Conservation (phyloP, 1,140 invertebrate species). For the Antheraea pernyi region DNA sequence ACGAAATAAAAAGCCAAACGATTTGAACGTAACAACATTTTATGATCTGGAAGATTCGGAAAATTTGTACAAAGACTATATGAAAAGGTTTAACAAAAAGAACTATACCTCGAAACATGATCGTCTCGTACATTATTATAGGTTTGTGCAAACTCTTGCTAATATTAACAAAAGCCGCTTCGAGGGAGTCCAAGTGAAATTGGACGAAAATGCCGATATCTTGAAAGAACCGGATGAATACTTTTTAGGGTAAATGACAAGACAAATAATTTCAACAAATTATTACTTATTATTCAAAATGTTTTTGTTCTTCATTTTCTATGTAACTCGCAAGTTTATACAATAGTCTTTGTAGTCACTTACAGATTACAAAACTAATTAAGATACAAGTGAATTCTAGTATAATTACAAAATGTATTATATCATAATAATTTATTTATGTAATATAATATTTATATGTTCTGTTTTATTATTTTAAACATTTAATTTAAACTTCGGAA, state of each 20-base stretch:
- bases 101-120: constrained; percentile 31
- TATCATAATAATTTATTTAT: no score
- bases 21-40: constrained; percentile 28
- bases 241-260: constrained; percentile 11
- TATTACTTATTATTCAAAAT: no score
- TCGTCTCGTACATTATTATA: constrained; percentile 32
- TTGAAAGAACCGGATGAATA: constrained; percentile 38
- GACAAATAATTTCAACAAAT: neutral
- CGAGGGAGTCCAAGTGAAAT: constrained; percentile 15
- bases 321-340: no score
- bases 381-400: no score
- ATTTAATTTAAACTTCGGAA: no score
- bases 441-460: no score
- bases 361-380: no score
- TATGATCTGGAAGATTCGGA: constrained; percentile 43
- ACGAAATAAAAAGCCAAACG: constrained; percentile 21
- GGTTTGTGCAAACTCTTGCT: constrained; percentile 45
- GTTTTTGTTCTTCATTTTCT: no score
- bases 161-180: constrained; percentile 41
- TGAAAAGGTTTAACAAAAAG: constrained; percentile 26
- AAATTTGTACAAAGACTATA: constrained; percentile 35
- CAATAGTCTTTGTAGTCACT: no score
- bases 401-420: no score
- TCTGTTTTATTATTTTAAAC: no score
- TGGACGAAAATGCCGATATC: constrained; percentile 39